A percentile compares a stretch with the other conserved stretches of the same genome.
phyloP scores from a whole-genome alignment of 2,888 invertebrate species.

The Lacanobia oleracea region DNA sequence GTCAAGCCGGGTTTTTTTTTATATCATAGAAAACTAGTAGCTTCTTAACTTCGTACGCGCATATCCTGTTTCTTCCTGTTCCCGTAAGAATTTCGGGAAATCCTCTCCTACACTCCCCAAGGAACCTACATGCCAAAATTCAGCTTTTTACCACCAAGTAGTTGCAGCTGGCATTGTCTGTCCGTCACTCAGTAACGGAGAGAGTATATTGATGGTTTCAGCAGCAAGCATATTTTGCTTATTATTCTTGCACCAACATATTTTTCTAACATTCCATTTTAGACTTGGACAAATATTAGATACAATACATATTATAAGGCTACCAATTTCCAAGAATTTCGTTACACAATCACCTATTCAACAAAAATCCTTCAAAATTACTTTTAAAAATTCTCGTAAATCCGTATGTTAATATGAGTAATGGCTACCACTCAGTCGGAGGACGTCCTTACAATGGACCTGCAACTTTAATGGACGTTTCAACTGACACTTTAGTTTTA shows the following conservation, averaged over 20 bases:
- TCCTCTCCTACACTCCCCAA: no score
- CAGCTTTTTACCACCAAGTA: no score
- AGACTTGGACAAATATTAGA: not conserved
- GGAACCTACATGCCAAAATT: no score
- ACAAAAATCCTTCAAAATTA: slow-evolving; percentile 15
- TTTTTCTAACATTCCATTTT: not conserved
- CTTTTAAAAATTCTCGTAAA: slow-evolving; percentile 19
- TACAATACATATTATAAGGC: not conserved
- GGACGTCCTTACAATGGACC: slow-evolving; percentile 38
- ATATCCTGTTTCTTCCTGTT: no score
- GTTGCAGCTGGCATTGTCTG: no score
- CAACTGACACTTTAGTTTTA: slow-evolving; percentile 37
- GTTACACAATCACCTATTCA: not conserved
- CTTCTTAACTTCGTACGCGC: no score
- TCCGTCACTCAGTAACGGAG: no score
- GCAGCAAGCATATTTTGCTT: no score
- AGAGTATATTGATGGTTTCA: no score
- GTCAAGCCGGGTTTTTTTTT: no score
- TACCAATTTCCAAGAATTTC: not conserved
- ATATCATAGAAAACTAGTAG: no score
- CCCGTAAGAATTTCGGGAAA: no score
- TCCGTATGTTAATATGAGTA: slow-evolving; percentile 17
- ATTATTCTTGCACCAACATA: not conserved
- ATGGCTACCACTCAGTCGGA: slow-evolving; percentile 31
- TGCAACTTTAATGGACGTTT: slow-evolving; percentile 36